These are phyloP conservation scores for Axea sp. DNA, from an alignment of 2,888 invertebrate species.

Conservation along the genomic window DNA sequence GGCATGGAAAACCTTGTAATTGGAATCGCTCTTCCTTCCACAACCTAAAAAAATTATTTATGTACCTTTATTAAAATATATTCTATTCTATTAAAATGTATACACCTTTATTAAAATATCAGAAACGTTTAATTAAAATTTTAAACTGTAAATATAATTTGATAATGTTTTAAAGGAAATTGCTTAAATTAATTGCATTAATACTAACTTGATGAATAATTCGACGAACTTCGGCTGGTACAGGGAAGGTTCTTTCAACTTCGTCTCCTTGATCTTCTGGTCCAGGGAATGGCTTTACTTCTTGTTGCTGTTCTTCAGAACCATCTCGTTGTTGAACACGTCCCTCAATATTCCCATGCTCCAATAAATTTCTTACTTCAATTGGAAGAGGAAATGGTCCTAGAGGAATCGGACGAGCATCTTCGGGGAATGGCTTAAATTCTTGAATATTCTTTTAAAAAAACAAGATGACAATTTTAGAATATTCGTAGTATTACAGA, in stretches of 20 bases:
- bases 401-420: constrained; percentile 70
- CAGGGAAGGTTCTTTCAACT: constrained; percentile 71
- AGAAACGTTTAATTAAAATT: too few relatives aligned
- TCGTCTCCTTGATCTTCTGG: constrained; percentile 73
- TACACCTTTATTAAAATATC: too few relatives aligned
- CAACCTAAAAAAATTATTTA: constrained; percentile 65
- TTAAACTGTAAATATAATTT: too few relatives aligned
- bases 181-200: background rate
- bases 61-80: too few relatives aligned
- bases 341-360: constrained; percentile 74
- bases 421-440: constrained; percentile 74
- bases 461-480: too few relatives aligned
- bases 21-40: constrained; percentile 74
- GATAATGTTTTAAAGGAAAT: too few relatives aligned
- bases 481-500: too few relatives aligned
- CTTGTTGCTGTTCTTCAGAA: constrained; percentile 68
- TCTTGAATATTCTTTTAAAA: constrained; percentile 69
- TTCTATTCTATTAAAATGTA: too few relatives aligned
- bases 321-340: constrained; percentile 68
- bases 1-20: constrained; percentile 71
- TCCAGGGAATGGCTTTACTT: constrained; percentile 71
- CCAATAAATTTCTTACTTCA: constrained; percentile 73
- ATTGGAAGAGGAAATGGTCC: constrained; percentile 73
- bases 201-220: constrained; percentile 72
- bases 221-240: constrained; percentile 73